These are phyloP conservation scores for Lepas anatifera DNA, from an alignment of 2,888 invertebrate genomes.

Conservation along the genomic window DNA sequence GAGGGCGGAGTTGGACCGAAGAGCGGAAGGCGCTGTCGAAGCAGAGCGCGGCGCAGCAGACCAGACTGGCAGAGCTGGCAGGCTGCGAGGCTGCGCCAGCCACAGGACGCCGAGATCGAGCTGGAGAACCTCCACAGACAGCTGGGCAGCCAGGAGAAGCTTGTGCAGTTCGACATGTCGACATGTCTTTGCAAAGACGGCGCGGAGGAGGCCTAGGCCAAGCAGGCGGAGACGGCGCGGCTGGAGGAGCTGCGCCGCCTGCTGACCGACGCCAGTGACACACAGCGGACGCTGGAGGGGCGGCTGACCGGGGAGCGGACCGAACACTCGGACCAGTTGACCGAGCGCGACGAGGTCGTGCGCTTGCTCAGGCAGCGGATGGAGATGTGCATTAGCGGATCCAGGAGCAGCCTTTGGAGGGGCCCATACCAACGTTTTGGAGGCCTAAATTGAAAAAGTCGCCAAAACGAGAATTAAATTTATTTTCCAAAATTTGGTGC, in stretches of 20 bases:
- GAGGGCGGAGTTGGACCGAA: too few species aligned
- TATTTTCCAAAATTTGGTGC: too few species aligned
- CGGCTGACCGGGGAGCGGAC: conserved; percentile 52
- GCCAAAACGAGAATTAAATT: too few species aligned
- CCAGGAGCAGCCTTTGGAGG: too few species aligned
- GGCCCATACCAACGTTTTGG: too few species aligned
- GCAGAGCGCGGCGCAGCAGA: conserved; percentile 51
- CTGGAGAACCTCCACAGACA: conserved; percentile 64
- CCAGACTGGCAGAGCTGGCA: conserved; percentile 53
- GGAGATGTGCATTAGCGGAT: too few species aligned
- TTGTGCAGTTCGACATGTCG: conserved; percentile 69
- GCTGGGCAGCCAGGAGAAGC: conserved; percentile 67
- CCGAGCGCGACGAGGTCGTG: conserved; percentile 38
- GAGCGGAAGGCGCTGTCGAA: conserved; percentile 55
- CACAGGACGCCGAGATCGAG: conserved; percentile 53
- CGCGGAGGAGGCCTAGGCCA: conserved; percentile 60
- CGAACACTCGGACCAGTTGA: conserved; percentile 55
- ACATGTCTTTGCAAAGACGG: conserved; percentile 44
- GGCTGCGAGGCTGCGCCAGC: conserved; percentile 57
- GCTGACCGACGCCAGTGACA: conserved; percentile 63
- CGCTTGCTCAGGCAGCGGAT: conserved; percentile 56
- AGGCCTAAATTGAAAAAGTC: too few species aligned
- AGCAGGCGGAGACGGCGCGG: conserved; percentile 60
- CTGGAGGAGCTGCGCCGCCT: conserved; percentile 57
- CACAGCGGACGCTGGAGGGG: conserved; percentile 66